phyloP scores from a whole-genome alignment of 2,113 vertebrate genomes.

The Ceuthmochares aereus region DNA sequence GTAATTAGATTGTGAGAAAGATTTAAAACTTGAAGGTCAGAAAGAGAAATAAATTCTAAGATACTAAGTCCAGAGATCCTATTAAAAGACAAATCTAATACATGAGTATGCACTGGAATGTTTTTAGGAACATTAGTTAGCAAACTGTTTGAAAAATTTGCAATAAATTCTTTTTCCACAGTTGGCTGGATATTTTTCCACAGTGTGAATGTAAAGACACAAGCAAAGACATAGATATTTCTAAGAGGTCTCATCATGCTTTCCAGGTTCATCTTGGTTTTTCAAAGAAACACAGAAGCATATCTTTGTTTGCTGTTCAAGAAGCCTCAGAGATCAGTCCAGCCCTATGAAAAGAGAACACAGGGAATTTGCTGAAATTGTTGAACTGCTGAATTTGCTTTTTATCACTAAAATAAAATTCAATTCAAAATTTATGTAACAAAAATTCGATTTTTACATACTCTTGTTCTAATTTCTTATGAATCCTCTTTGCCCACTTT shows the following conservation, averaged over 20 bases:
- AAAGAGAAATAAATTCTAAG: slow-evolving; percentile 73
- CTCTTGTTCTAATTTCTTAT: background rate
- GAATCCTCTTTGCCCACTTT: background rate
- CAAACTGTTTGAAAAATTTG: slow-evolving; percentile 66
- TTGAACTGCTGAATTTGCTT: background rate
- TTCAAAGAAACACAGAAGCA: background rate
- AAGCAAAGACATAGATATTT: background rate
- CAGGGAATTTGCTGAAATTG: background rate
- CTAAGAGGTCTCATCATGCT: background rate
- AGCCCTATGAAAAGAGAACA: slow-evolving; percentile 3
- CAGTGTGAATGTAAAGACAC: background rate
- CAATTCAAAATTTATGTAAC: background rate
- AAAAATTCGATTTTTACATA: background rate
- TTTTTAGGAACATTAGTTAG: slow-evolving; percentile 66
- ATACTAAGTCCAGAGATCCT: slow-evolving; percentile 73
- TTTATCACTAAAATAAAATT: background rate
- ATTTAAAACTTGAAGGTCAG: slow-evolving; percentile 79
- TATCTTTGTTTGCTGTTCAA: background rate
- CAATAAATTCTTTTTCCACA: slow-evolving; percentile 42
- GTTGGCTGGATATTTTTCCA: slow-evolving; percentile 22
- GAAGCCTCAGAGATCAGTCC: background rate
- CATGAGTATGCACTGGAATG: slow-evolving; percentile 35
- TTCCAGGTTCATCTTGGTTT: background rate
- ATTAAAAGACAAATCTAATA: slow-evolving; percentile 85
- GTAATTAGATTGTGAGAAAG: slow-evolving; percentile 83